Conservation (phyloP, 2,888 invertebrate species). For the Stramonita haemastoma region DNA sequence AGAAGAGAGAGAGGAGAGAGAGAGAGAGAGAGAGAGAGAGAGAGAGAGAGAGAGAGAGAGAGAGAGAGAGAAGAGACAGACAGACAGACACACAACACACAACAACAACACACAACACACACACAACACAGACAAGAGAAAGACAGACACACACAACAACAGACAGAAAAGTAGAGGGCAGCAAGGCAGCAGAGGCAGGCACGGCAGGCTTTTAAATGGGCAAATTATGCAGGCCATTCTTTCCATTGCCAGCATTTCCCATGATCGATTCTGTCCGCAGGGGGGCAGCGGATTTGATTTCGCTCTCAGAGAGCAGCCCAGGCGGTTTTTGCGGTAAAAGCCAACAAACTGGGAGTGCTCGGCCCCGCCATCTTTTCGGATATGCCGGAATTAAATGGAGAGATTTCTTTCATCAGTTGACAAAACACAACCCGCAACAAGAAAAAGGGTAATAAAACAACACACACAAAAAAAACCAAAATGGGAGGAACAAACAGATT, state of each 20-base stretch:
- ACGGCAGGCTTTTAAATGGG: slow-evolving; percentile 1
- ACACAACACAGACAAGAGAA: too few relatives aligned
- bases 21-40: not conserved
- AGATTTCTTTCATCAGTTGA: not conserved
- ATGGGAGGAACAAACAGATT: too few relatives aligned
- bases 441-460: not conserved
- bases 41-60: not conserved
- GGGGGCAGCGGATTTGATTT: slow-evolving; percentile 25
- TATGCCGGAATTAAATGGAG: not conserved
- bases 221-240: slow-evolving; percentile 31
- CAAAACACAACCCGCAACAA: not conserved
- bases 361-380: not conserved
- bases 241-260: not conserved
- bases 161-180: not conserved
- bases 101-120: too few relatives aligned
- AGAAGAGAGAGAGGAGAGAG: not conserved
- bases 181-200: not conserved
- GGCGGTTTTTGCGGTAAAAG: not conserved
- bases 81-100: not conserved
- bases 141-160: too few relatives aligned
- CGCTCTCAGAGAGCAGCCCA: not conserved
- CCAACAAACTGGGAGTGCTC: not conserved
- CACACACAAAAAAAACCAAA: not conserved
- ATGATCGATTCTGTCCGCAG: slow-evolving; percentile 3
- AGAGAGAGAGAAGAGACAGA: not conserved